These are phyloP conservation scores for Ectropis grisescens DNA, from an alignment of 1,140 invertebrate genomes.

Conservation along the genomic window DNA sequence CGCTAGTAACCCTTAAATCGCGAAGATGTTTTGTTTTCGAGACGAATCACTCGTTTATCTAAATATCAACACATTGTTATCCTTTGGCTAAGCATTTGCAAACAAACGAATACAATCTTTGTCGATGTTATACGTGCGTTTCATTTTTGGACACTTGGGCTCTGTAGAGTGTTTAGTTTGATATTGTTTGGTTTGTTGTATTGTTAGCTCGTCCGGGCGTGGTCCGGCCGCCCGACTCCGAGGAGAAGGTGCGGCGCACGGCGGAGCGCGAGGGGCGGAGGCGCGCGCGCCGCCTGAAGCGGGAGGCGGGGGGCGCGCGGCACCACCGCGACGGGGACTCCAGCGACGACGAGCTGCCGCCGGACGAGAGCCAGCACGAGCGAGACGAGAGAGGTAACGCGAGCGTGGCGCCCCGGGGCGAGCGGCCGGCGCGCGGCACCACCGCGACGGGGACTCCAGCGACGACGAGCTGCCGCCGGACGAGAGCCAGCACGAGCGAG, in stretches of 20 bases:
- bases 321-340: conserved; percentile 94
- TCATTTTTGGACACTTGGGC: too few relatives aligned
- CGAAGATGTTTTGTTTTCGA: too few relatives aligned
- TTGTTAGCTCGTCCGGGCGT: conserved; percentile 17
- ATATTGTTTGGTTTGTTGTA: too few relatives aligned
- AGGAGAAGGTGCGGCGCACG: conserved; percentile 76
- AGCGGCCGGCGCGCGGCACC: conserved; percentile 71
- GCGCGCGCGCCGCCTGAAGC: conserved; percentile 77
- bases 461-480: conserved; percentile 95
- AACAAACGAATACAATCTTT: too few relatives aligned
- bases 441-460: conserved; percentile 96
- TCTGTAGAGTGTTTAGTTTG: too few relatives aligned
- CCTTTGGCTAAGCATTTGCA: too few relatives aligned
- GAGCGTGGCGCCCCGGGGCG: too few relatives aligned
- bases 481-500: conserved; percentile 83
- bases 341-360: conserved; percentile 96
- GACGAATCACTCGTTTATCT: too few relatives aligned
- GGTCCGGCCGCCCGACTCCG: conserved; percentile 39
- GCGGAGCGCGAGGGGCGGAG: conserved; percentile 86
- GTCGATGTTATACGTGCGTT: too few relatives aligned
- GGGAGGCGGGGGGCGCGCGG: conserved; percentile 44
- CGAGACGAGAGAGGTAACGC: conserved; percentile 25
- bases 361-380: conserved; percentile 78
- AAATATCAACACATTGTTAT: too few relatives aligned
- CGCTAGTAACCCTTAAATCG: too few relatives aligned